Evolutionary conservation across 2,797 vertebrate species (phyloP).

Genomic region (Hyperoplus immaculatus): DNA sequence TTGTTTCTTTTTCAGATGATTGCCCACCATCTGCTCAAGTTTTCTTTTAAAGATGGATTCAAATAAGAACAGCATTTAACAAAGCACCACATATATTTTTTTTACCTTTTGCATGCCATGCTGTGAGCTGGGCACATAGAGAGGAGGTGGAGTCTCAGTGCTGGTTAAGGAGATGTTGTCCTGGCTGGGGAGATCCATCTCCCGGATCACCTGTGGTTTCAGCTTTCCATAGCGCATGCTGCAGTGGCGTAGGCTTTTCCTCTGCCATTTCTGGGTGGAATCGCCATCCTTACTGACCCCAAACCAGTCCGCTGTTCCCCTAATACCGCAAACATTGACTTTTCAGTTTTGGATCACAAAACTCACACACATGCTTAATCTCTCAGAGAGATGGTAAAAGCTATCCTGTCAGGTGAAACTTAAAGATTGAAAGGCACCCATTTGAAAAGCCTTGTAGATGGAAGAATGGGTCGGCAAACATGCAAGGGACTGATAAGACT

Average conservation of each 20-base stretch:
- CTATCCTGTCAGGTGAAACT: conserved; percentile 6
- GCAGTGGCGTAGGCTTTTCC: conserved; percentile 98
- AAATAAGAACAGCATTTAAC: background rate
- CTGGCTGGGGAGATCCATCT: conserved; percentile 98
- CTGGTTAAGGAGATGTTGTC: conserved; percentile 97
- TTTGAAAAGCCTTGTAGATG: conserved; percentile 6
- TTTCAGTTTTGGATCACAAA: conserved; percentile 43
- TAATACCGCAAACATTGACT: conserved; percentile 74
- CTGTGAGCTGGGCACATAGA: conserved; percentile 94
- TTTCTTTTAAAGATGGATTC: background rate
- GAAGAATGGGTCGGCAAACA: conserved; percentile 27
- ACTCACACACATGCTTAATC: conserved; percentile 14
- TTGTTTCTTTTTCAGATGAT: background rate
- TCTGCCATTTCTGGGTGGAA: conserved; percentile 97
- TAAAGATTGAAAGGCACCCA: conserved; percentile 27
- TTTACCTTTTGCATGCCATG: conserved; percentile 98
- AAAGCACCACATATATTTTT: background rate
- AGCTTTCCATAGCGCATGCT: conserved; percentile 97
- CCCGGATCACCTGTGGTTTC: conserved; percentile 95
- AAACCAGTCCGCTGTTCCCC: conserved; percentile 99
- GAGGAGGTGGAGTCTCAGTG: conserved; percentile 96
- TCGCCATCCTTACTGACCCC: conserved; percentile 97
- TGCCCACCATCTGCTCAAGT: background rate
- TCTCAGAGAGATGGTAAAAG: conserved; percentile 7
- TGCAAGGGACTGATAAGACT: conserved; percentile 42